Conservation (phyloP, 2,888 invertebrate genomes). For the Acrobasis repandana region DNA sequence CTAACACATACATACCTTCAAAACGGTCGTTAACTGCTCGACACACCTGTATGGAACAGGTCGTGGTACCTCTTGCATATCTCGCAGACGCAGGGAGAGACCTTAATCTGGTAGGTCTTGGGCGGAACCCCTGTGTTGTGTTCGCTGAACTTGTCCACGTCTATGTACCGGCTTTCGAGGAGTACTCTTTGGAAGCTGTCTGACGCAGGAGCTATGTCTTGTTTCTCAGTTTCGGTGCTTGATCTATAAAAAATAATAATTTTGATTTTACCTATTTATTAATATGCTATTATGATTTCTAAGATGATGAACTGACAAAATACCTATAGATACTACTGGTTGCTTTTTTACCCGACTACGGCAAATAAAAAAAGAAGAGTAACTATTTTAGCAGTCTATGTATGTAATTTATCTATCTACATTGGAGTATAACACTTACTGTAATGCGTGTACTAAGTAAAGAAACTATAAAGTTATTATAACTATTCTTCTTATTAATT, state of each 20-base stretch:
- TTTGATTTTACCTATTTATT: neutral
- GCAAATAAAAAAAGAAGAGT: too few species aligned
- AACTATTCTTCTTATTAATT: too few species aligned
- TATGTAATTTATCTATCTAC: too few species aligned
- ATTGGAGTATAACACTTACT: too few species aligned
- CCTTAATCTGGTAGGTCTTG: slow-evolving; percentile 29
- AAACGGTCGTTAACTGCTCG: neutral
- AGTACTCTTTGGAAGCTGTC: slow-evolving; percentile 47
- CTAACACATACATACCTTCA: neutral
- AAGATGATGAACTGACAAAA: too few species aligned
- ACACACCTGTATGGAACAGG: slow-evolving; percentile 55
- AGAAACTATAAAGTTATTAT: too few species aligned
- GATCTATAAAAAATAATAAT: slow-evolving; percentile 35
- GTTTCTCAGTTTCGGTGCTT: slow-evolving; percentile 30
- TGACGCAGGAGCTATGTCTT: slow-evolving; percentile 22
- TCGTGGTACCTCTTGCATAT: slow-evolving; percentile 71
- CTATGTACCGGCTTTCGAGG: slow-evolving; percentile 65
- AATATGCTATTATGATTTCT: too few species aligned
- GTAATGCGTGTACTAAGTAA: too few species aligned
- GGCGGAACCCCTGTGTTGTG: slow-evolving; percentile 27
- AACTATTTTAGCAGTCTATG: too few species aligned
- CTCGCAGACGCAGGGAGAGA: slow-evolving; percentile 63
- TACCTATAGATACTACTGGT: too few species aligned
- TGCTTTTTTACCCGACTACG: too few species aligned
- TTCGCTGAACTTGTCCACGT: slow-evolving; percentile 35